Evolutionary conservation across 2,888 invertebrate species (phyloP).

Genomic region (Heliconius ethilla): DNA sequence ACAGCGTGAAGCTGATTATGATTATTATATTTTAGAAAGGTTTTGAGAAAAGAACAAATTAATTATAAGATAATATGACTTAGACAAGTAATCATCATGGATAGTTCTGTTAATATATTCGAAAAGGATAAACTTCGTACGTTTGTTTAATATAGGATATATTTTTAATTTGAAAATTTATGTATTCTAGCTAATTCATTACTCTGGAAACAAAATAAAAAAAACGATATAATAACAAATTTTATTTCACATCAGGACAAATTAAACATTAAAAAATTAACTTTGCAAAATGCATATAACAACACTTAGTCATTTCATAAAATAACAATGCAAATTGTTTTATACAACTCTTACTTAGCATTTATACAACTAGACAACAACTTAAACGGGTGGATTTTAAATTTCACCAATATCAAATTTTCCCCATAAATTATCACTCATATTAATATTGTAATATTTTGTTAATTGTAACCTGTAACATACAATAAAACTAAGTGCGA

Average conservation of each 20-base stretch:
- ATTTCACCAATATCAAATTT: not conserved
- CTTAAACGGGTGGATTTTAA: not conserved
- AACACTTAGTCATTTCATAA: slow-evolving; percentile 49
- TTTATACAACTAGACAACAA: slow-evolving; percentile 51
- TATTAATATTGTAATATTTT: not conserved
- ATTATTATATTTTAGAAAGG: no score
- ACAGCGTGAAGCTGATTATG: no score
- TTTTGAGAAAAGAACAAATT: no score
- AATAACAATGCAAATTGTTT: slow-evolving; percentile 31
- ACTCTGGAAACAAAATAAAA: not conserved
- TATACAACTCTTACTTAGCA: slow-evolving; percentile 2
- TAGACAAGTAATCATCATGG: no score
- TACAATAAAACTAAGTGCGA: not conserved
- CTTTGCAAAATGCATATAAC: slow-evolving; percentile 75
- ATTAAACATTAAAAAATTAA: slow-evolving; percentile 63
- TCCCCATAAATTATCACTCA: not conserved
- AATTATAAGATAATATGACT: no score
- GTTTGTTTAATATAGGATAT: no score
- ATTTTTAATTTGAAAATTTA: no score
- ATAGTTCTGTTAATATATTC: no score
- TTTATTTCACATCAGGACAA: slow-evolving; percentile 57
- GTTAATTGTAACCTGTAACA: not conserved
- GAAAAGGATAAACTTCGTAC: no score
- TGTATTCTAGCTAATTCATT: not conserved
- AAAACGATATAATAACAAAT: slow-evolving; percentile 50